phyloP scores from a whole-genome alignment of 2,113 vertebrate species.

The Microcebus griseorufus region DNA sequence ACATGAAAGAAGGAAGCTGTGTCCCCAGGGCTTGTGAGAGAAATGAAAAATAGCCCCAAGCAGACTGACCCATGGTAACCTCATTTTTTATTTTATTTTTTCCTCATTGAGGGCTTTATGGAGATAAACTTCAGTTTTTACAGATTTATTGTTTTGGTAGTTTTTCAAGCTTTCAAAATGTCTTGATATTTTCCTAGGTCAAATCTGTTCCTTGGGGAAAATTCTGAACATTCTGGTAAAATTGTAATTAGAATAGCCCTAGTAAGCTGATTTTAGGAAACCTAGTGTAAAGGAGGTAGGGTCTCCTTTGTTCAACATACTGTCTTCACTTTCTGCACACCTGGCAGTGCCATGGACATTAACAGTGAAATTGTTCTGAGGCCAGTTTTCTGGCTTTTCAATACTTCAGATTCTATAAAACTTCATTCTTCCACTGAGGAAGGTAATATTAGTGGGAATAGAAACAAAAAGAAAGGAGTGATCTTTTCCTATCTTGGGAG shows the following conservation, averaged over 20 bases:
- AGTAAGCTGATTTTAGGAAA: not conserved
- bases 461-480: not conserved
- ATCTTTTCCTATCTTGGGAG: not conserved
- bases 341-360: not conserved
- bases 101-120: not conserved
- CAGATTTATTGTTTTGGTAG: not conserved
- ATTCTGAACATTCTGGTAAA: not conserved
- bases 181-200: not conserved
- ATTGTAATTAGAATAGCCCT: not conserved
- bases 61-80: not conserved
- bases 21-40: not conserved
- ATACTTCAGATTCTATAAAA: not conserved
- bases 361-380: not conserved
- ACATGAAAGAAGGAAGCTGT: rapidly evolving
- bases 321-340: not conserved
- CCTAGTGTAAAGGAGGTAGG: not conserved
- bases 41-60: not conserved
- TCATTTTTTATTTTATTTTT: not conserved
- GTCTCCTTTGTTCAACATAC: not conserved
- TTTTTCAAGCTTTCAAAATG: not conserved
- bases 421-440: not conserved
- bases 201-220: not conserved
- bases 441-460: not conserved
- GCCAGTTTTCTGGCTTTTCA: not conserved
- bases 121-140: not conserved